Evolutionary conservation across 2,113 vertebrate species (phyloP).

Genomic region (Istiophorus platypterus): DNA sequence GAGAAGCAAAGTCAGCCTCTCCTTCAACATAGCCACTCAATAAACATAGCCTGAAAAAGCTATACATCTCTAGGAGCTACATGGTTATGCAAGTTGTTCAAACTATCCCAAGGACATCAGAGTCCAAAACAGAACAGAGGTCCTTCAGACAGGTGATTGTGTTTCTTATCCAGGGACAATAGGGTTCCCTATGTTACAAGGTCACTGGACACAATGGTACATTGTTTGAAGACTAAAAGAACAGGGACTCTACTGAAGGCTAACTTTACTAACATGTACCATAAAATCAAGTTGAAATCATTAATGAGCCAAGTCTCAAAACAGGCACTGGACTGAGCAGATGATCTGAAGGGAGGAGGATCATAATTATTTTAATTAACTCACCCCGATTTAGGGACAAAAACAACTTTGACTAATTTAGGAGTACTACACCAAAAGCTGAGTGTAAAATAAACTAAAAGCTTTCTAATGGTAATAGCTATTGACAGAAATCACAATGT

Average conservation of each 20-base stretch:
- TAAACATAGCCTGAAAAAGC: constrained; percentile 4
- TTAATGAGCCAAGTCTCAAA: neutral
- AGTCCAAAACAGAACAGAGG: constrained; percentile 9
- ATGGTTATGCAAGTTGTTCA: neutral
- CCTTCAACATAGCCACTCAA: constrained; percentile 8
- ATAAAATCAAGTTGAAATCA: constrained; percentile 13
- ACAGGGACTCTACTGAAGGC: constrained; percentile 26
- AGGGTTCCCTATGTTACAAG: constrained; percentile 15
- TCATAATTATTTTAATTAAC: neutral
- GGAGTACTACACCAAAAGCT: neutral
- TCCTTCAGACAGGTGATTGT: constrained; percentile 1
- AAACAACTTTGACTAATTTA: no score
- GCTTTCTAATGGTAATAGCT: neutral
- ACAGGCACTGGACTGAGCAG: constrained; percentile 14
- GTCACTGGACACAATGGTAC: constrained; percentile 44
- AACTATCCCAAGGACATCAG: constrained; percentile 11
- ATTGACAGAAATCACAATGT: neutral
- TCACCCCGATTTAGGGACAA: no score
- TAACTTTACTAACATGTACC: constrained; percentile 12
- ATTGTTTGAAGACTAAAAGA: constrained; percentile 31
- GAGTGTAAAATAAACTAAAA: neutral
- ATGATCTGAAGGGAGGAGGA: neutral
- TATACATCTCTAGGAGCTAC: neutral
- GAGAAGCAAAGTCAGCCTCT: constrained; percentile 16
- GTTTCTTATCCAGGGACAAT: constrained; percentile 20